These are phyloP conservation scores for Apeltes quadracus DNA, from an alignment of 2,113 vertebrate genomes.

Conservation along the genomic window DNA sequence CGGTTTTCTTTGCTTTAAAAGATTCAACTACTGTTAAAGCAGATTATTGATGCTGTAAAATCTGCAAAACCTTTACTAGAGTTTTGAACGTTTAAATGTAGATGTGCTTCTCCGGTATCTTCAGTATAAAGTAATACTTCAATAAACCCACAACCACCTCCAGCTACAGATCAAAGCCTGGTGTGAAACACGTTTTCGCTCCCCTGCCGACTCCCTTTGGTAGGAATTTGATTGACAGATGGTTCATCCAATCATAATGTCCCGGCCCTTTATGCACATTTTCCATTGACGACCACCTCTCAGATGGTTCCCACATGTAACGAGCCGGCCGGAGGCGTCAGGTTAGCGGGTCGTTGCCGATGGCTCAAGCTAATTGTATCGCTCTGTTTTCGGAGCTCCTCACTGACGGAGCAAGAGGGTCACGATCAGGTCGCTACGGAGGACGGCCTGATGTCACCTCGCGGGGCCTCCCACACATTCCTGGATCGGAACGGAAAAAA, in stretches of 20 bases:
- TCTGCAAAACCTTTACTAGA: neutral
- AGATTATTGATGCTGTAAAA: neutral
- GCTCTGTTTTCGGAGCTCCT: conserved; percentile 13
- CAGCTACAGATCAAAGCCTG: too few relatives aligned
- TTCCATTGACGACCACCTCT: neutral
- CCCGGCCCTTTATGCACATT: neutral
- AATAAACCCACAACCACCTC: too few relatives aligned
- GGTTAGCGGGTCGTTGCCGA: neutral
- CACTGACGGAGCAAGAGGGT: conserved; percentile 25
- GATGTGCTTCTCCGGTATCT: neutral
- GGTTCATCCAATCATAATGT: neutral
- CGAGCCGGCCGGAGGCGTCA: neutral
- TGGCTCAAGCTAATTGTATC: conserved; percentile 27
- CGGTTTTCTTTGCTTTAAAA: too few relatives aligned
- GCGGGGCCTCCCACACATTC: conserved; percentile 62
- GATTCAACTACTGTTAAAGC: neutral
- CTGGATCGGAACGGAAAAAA: conserved; percentile 35
- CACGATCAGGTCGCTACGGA: conserved; percentile 30
- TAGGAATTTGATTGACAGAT: neutral
- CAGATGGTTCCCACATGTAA: neutral
- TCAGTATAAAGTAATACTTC: too few relatives aligned
- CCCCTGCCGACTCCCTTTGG: neutral
- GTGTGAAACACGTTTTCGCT: neutral
- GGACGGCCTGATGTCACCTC: conserved; percentile 65
- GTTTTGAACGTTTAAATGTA: neutral